Base-by-base conservation (phyloP, 2,113 vertebrate genomes). In the Bombycilla garrulus region DNA sequence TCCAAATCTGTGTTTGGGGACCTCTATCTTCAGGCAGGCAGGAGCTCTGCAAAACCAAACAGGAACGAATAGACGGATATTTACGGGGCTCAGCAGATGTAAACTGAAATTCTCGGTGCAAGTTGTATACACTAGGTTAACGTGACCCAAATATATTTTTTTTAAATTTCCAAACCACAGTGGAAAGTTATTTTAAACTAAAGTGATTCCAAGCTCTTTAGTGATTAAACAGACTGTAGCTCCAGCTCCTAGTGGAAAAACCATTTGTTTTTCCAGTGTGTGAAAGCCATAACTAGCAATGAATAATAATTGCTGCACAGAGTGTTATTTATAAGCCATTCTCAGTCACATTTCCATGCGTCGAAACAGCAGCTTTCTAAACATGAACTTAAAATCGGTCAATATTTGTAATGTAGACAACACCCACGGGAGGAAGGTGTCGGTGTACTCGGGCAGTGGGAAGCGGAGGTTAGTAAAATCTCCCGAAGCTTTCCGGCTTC, bases 221-320 rank as follows among this genome's bases (percentile, higher is more conserved):
- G 91, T 90, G 91, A 95, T 97, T 96, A 95, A 90, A 92, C 0
- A 31, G 90, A 89, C 84, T 93, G 76, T 84, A 85, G 92, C 73
- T 92, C 77, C 83, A 90, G 71, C 92, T 87, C 70, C 67, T 93
- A 93, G 95, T 88, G 95, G 91, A 94, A 93, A 95, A 96, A 96
- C 72, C 88, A 95, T 95, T 97, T 94, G 95, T 96, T 95, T 96
- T 97, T 96, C 88, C 91, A 95, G 91, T 90, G 95, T 87, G 89
- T 94, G 94, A 96, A 96, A 96, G 88, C 89, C 78, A 74, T 96
- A 94, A 93, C 92, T 92, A 95, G 87, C 94, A 96, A 79, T 94
- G 96, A 96, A 94, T 97, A 97, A 93, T 91, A 93, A 92, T 95
- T 94, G 95, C 92, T 65, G 25, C 67, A 71, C 60, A 23, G 1